Conservation (phyloP, 2,888 invertebrate species). For the Andricus curvator region DNA sequence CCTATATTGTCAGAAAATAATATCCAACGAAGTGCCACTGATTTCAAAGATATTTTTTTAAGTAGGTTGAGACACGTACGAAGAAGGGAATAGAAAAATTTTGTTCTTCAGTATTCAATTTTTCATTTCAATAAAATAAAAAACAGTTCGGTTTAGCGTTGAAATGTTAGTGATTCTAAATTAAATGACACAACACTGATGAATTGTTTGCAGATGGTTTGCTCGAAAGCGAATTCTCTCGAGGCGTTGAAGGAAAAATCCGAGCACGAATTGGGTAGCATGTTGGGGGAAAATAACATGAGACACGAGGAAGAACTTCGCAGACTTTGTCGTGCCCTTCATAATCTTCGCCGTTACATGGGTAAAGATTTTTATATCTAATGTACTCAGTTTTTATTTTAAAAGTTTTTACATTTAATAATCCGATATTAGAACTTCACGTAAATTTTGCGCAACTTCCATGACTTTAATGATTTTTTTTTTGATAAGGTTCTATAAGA, state of each 20-base stretch:
- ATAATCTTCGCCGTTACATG: conserved; percentile 91
- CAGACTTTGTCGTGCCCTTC: conserved; percentile 90
- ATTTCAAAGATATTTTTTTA: no score
- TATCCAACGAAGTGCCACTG: no score
- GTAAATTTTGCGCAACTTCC: not conserved
- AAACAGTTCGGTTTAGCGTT: conserved; percentile 7
- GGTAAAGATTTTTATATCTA: conserved; percentile 80
- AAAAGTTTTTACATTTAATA: not conserved
- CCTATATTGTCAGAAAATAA: no score
- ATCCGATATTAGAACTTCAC: not conserved
- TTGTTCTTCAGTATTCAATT: no score
- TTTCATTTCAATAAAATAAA: no score
- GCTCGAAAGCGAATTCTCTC: conserved; percentile 85
- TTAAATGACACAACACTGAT: conserved; percentile 39
- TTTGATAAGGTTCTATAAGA: not conserved
- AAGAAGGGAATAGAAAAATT: no score
- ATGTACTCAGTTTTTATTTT: not conserved
- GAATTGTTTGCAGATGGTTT: conserved; percentile 82
- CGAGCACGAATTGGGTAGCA: conserved; percentile 88
- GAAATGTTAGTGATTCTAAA: conserved; percentile 10
- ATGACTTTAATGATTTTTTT: no score
- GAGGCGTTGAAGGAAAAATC: conserved; percentile 91
- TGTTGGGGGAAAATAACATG: conserved; percentile 84
- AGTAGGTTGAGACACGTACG: no score
- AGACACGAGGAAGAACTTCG: conserved; percentile 89